A percentile compares a stretch with the other conserved stretches of the same genome.
Conservation (phyloP, 2,113 vertebrate genomes). For the Cynoglossus semilaevis region DNA sequence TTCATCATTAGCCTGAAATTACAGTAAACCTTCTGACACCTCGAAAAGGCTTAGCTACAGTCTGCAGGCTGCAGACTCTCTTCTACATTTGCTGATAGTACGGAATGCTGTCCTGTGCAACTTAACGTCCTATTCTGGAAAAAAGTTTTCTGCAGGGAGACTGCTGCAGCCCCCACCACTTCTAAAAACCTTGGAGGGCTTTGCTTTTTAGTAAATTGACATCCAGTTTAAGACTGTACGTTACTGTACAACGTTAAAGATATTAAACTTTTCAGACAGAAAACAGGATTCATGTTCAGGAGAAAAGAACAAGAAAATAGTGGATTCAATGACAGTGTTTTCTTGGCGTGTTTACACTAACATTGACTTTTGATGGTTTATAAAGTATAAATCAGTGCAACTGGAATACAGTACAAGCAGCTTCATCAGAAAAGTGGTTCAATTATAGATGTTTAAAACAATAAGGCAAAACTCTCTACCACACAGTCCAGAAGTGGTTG, state of each 20-base stretch:
- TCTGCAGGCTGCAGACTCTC: conserved; percentile 1
- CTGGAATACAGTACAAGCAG: no score
- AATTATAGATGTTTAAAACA: no score
- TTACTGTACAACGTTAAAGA: conserved; percentile 15
- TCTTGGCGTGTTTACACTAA: conserved; percentile 50
- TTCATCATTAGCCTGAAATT: background rate
- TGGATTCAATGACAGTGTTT: conserved; percentile 48
- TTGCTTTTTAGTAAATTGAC: conserved; percentile 19
- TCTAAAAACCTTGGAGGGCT: background rate
- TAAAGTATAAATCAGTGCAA: conserved; percentile 57
- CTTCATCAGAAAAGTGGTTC: no score
- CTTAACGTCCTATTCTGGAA: conserved; percentile 51
- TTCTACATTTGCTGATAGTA: conserved; percentile 27
- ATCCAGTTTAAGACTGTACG: conserved; percentile 44
- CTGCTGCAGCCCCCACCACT: conserved; percentile 38
- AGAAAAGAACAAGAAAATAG: conserved; percentile 30
- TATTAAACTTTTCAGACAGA: conserved; percentile 19
- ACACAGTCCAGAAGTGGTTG: no score
- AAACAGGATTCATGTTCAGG: no score
- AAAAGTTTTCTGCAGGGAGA: conserved; percentile 8
- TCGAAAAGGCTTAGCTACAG: background rate
- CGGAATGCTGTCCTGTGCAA: conserved; percentile 7
- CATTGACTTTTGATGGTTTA: conserved; percentile 43
- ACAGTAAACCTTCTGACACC: conserved; percentile 6
- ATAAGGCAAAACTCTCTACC: no score